Evolutionary conservation across 2,888 invertebrate species (phyloP), one percentile per base, ranked within the genome.

Genomic region (Anthophora plumipes): DNA sequence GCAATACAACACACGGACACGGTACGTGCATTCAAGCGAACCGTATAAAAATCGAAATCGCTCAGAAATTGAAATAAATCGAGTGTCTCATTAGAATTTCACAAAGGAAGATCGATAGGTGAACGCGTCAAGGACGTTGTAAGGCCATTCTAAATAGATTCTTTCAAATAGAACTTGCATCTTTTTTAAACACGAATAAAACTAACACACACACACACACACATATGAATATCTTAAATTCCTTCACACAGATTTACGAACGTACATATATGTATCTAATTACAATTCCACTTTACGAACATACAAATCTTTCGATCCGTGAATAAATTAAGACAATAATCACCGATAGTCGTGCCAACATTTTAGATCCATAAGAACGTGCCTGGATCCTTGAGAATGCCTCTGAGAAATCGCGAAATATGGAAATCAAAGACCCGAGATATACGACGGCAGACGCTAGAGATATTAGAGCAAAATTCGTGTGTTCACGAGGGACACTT

Each of bases 401-500:
- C 14, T 54, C 20, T 11, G 11, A 31, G 14, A 39, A 14, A 39
- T 48, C 46, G 25, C 31, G 2, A 12, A 54, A 48, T 55, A 77
- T 77, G 79, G 66, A 61, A 77, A 79, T 71, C 20, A 9, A 1
- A 73, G 39, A 22, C 54, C 57, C 9, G 9, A n/a, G n/a, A n/a
- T n/a, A n/a, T n/a, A n/a, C n/a, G n/a, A n/a, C n/a, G n/a, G n/a
- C n/a, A n/a, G n/a, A n/a, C n/a, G n/a, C n/a, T n/a, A n/a, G n/a
- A n/a, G n/a, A 43, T 41, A 75, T 85, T 73, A 70, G 63, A 70
- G 60, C 54, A 54, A n/a, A 76, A 75, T 83, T 75, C 83, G 68
- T 83, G 25, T 63, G 74, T 85, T 85, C 69, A 50, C 54, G 12
- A 67, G 55, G 63, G 73, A 76, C 75, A 77, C 82, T 84, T 80